Percentiles rank a stretch among this genome's conserved stretches.
Evolutionary conservation across 2,888 invertebrate genomes (phyloP).

Genomic region (Netelia fuscicornis): DNA sequence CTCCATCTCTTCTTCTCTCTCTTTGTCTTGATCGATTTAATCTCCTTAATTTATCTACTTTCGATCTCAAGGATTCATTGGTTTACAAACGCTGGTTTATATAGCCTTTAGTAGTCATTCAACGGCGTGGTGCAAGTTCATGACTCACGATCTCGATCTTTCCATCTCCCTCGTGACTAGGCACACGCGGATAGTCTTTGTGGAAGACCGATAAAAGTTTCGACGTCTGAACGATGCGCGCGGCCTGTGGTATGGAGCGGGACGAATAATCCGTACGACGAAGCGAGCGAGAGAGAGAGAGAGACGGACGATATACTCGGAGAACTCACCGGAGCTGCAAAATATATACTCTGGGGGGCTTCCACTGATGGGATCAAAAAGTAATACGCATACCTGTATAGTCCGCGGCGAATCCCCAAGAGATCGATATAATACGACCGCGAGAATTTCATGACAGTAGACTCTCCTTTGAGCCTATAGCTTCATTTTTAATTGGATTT

Average conservation of each 20-base stretch:
- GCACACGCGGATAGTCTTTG: not conserved
- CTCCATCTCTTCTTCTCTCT: not conserved
- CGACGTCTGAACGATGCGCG: slow-evolving; percentile 14
- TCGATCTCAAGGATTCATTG: slow-evolving; percentile 22
- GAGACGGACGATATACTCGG: not conserved
- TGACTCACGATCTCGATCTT: slow-evolving; percentile 39
- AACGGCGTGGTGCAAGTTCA: slow-evolving; percentile 33
- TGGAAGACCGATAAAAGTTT: slow-evolving; percentile 38
- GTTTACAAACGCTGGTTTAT: slow-evolving; percentile 1
- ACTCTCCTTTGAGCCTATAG: not conserved
- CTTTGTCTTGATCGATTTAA: not conserved
- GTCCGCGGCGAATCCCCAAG: not conserved
- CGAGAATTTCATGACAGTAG: slow-evolving; percentile 4
- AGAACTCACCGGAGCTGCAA: slow-evolving; percentile 12
- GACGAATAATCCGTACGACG: slow-evolving; percentile 46
- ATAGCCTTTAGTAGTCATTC: slow-evolving; percentile 9
- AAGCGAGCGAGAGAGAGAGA: slow-evolving; percentile 5
- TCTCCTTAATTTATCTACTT: slow-evolving; percentile 11
- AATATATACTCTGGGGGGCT: slow-evolving; percentile 16
- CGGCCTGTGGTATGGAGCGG: not conserved
- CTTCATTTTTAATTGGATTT: slow-evolving; percentile 2
- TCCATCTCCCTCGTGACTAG: slow-evolving; percentile 26
- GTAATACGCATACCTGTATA: not conserved
- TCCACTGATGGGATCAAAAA: slow-evolving; percentile 15
- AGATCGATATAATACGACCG: slow-evolving; percentile 41